Evolutionary conservation across 2,113 vertebrate species (phyloP), one percentile per base, ranked within the genome.

Genomic region (Procavia capensis): DNA sequence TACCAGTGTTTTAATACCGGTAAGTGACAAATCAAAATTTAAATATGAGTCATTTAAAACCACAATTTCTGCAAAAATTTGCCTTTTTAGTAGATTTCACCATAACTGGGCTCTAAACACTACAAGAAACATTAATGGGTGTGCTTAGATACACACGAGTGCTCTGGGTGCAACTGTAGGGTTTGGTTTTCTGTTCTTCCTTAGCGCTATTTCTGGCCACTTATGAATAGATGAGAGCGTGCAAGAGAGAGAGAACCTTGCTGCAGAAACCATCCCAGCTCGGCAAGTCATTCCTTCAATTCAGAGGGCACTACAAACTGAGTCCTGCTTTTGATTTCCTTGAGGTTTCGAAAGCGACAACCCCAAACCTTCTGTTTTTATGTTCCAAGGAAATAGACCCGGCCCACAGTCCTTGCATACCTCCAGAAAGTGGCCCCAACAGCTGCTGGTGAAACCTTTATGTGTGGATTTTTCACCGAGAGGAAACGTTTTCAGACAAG

Each of bases 401-500:
- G 27, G 72, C 41, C 72, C 45, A 80, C 50, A 95, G 79, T 16
- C 75, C 36, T 93, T 80, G 43, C 16, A 17, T 54, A 78, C 91
- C 29, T 84, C 88, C 93, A 95, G 75, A 76, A 80, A 72, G 39
- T 74, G 45, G 16, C n/a, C 78, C 92, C 25, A 74, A 80, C 85
- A 78, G 50, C 80, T 79, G 61, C 54, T 95, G 83, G 68, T 91
- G 91, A 95, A 96, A 95, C 34, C 70, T 97, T 95, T 93, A 91
- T 39, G 72, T 84, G 83, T 6, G 22, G 72, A 75, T n/a, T 57
- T 25, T 86, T 36, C 92, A 93, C 57, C 47, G 45, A 94, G 74
- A 93, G 72, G 95, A 97, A 93, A 85, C 63, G 64, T 95, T 96
- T 93, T 59, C 10, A 29, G 64, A 91, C 81, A 85, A 91, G 78